Base-by-base conservation (phyloP, 2,888 invertebrate species). In the Leptura quadrifasciata region DNA sequence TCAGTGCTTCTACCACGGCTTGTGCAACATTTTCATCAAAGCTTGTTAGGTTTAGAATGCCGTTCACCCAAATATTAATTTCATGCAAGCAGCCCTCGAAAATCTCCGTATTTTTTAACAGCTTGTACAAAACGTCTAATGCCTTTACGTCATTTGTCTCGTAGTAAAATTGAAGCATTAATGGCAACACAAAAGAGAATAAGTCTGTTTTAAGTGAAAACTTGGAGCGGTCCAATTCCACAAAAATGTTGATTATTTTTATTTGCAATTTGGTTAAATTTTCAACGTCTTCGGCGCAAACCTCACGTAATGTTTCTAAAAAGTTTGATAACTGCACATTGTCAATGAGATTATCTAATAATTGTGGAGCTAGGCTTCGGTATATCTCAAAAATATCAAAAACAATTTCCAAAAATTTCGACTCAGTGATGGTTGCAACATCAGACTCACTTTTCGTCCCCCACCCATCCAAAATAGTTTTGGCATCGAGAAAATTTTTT, bases 81-180 rank as follows among this genome's bases (percentile, higher is more conserved):
- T 95, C 95, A 73, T 91, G 89, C 77, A 90, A 90, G 79, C 92
- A 92, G 20, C 91, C 91, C 84, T 93, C 92, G 85, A 95, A 95
- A 79, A 94, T 90, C 5, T 91, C 90, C 0, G 93, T 93, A 75
- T 91, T 92, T 81, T 90, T 90, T 27, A 95, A 91, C 75, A 95
- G 91, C 65, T 88, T 89, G 63, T 88, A 88, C 27, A 94, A 86
- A 2, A 86, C 79, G 35, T 57, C 61, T 69, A 85, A 81, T 21
- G 82, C 84, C n/a, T 87, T 86, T 20, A 79, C 60, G 67, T 81
- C 79, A 20, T 81, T 82, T 6, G 90, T 85, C 89, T 91, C 8
- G 89, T 90, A 80, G 90, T 89, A 86, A 89, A 90, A 85, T 89
- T 90, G 67, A 89, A 87, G 76, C 39, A 87, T 75, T 20, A 84